Percentiles rank a stretch among this genome's conserved stretches.
Conservation (phyloP, 2,888 invertebrate species). For the Glyphotaelius pellucidus region DNA sequence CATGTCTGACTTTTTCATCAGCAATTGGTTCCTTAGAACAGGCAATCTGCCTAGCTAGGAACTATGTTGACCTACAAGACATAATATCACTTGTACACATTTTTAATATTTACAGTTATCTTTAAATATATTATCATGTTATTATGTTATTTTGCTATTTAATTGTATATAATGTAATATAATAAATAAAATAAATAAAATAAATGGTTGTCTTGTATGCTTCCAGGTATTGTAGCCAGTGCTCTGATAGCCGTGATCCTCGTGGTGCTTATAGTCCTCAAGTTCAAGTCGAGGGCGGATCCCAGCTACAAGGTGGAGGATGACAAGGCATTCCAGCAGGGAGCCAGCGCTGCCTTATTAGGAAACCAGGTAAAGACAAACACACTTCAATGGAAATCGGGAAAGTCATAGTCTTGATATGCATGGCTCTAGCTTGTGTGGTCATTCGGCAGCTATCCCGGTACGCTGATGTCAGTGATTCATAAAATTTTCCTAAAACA, state of each 20-base stretch:
- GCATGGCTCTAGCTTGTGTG: background rate
- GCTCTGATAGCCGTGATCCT: slow-evolving; percentile 94
- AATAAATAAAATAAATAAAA: no score
- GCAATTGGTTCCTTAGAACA: no score
- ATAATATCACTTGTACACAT: no score
- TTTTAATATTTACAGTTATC: no score
- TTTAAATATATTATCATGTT: no score
- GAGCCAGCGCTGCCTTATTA: slow-evolving; percentile 87
- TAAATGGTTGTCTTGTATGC: background rate
- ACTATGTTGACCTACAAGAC: no score
- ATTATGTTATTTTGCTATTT: no score
- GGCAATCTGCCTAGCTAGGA: no score
- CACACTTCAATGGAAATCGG: slow-evolving; percentile 58
- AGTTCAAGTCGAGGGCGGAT: slow-evolving; percentile 90
- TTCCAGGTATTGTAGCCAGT: slow-evolving; percentile 87
- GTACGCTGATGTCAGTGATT: no score
- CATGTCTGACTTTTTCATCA: no score
- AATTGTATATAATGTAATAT: no score
- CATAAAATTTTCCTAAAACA: no score
- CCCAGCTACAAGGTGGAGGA: slow-evolving; percentile 96
- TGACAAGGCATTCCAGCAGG: slow-evolving; percentile 86
- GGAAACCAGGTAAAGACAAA: slow-evolving; percentile 79
- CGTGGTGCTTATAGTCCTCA: slow-evolving; percentile 92
- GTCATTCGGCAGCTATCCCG: background rate
- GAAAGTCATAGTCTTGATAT: background rate